Conservation (phyloP, 2,113 vertebrate species). For the Furnarius figulus region DNA sequence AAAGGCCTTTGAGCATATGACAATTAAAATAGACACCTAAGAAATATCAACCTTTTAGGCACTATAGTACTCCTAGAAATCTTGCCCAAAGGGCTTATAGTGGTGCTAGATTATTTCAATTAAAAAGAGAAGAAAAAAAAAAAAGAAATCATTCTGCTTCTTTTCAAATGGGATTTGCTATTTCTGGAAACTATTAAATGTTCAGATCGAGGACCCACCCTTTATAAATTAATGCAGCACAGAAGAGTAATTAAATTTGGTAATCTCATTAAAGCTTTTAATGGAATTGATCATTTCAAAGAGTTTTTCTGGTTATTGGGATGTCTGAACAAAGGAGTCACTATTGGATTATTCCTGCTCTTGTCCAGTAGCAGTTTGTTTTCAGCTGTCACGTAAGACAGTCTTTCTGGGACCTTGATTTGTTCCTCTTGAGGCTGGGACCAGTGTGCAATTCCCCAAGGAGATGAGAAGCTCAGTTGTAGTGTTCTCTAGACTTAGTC, state of each 20-base stretch:
- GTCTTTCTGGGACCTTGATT: background rate
- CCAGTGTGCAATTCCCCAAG: background rate
- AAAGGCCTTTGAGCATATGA: background rate
- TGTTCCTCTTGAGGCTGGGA: background rate
- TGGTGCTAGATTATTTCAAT: background rate
- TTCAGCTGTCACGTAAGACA: background rate
- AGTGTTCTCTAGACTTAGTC: background rate
- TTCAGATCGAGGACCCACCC: slow-evolving; percentile 48
- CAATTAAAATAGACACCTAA: background rate
- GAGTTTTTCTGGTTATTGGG: slow-evolving; percentile 35
- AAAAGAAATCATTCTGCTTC: background rate
- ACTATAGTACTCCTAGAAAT: background rate
- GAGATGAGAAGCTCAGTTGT: background rate
- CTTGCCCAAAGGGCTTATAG: background rate
- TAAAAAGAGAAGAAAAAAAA: background rate
- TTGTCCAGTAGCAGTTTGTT: background rate
- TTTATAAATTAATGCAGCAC: slow-evolving; percentile 65
- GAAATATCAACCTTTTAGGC: background rate
- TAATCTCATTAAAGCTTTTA: slow-evolving; percentile 74
- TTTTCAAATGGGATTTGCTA: slow-evolving; percentile 20
- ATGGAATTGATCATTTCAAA: slow-evolving; percentile 70
- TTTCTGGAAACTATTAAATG: slow-evolving; percentile 51
- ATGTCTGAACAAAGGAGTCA: slow-evolving; percentile 41
- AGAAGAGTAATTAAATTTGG: slow-evolving; percentile 64
- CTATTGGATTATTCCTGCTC: slow-evolving; percentile 2